These are phyloP conservation scores for Anneissia japonica DNA, from an alignment of 35 echinoderm and acorn worm species.

Conservation along the genomic window DNA sequence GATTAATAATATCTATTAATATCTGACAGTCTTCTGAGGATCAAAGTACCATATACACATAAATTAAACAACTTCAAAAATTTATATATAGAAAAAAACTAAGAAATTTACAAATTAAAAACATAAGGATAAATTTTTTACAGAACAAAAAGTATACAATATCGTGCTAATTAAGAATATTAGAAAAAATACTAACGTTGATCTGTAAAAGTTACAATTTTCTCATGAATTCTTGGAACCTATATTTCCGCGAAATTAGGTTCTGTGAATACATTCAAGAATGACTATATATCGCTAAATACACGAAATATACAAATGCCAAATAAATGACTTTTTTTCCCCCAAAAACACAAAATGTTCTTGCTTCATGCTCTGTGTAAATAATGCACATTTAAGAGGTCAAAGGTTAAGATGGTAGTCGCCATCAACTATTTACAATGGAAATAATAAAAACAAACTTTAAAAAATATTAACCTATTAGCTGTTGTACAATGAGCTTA, in stretches of 20 bases:
- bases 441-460: too few species aligned
- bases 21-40: not conserved
- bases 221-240: not conserved
- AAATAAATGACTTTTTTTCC: too few species aligned
- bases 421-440: not conserved
- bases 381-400: not conserved
- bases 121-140: not conserved
- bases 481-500: too few species aligned
- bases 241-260: not conserved
- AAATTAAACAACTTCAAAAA: not conserved
- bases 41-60: not conserved
- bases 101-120: not conserved
- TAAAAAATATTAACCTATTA: not conserved
- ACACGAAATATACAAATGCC: too few species aligned
- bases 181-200: too few species aligned
- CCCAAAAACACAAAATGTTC: too few species aligned
- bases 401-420: not conserved
- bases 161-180: not conserved
- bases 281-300: too few species aligned
- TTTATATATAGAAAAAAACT: constrained; percentile 3
- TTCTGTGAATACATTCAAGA: too few species aligned
- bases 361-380: too few species aligned
- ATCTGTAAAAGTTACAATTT: not conserved
- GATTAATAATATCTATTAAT: not conserved
- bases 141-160: not conserved